phyloP scores from a whole-genome alignment of 2,113 vertebrate genomes.

The Pterocles burchelli region DNA sequence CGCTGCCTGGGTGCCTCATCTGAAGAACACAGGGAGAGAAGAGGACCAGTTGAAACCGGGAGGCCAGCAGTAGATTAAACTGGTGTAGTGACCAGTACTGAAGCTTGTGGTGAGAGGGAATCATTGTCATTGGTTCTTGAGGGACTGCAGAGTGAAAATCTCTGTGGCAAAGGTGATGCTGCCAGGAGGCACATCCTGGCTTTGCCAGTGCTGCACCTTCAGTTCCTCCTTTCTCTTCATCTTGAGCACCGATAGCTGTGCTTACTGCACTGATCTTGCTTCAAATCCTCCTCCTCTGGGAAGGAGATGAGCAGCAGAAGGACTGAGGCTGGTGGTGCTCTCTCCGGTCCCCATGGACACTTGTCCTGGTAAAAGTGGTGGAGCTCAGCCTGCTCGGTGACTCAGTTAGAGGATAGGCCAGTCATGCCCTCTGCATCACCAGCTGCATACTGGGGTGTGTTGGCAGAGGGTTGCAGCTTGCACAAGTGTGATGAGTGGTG shows the following conservation, averaged over 20 bases:
- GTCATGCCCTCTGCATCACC: background rate
- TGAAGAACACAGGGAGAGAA: background rate
- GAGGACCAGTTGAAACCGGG: background rate
- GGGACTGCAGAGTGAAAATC: background rate
- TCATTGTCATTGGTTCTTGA: background rate
- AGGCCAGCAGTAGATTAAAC: background rate
- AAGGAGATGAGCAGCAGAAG: background rate
- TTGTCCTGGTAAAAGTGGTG: background rate
- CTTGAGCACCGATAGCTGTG: background rate
- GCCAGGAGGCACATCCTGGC: background rate
- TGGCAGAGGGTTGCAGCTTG: background rate
- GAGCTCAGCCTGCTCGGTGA: background rate
- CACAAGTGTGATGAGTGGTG: fast-evolving
- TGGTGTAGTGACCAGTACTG: background rate
- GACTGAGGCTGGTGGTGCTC: background rate
- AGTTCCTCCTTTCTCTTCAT: background rate
- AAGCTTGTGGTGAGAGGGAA: background rate
- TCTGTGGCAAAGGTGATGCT: background rate
- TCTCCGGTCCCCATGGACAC: background rate
- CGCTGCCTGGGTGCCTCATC: background rate
- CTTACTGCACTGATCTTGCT: background rate
- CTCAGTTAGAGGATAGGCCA: background rate
- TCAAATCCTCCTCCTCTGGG: background rate
- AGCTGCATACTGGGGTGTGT: background rate
- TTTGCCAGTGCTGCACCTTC: background rate